A percentile compares a stretch with the other conserved stretches of the same genome.
These are phyloP conservation scores for Ylistrum balloti DNA, from an alignment of 1,140 invertebrate genomes.

Conservation along the genomic window DNA sequence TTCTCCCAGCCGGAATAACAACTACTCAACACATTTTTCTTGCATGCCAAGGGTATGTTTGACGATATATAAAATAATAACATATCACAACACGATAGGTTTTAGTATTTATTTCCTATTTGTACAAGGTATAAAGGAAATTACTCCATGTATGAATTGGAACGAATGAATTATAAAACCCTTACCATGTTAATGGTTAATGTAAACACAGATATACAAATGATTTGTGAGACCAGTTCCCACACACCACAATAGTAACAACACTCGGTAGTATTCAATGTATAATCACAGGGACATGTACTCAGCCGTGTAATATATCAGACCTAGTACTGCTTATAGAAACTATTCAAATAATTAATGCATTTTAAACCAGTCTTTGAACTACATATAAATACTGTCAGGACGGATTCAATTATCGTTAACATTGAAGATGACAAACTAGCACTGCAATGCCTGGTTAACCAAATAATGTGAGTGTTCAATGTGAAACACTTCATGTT, in stretches of 20 bases:
- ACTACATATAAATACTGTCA: background rate
- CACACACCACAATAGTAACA: background rate
- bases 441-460: background rate
- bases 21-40: too few relatives aligned
- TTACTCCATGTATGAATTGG: background rate
- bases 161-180: background rate
- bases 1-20: too few relatives aligned
- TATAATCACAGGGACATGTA: background rate
- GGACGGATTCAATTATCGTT: background rate
- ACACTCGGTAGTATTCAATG: background rate
- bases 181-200: background rate
- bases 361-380: background rate
- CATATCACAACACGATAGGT: background rate
- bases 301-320: background rate
- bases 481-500: too few relatives aligned
- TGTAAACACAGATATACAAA: background rate
- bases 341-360: background rate
- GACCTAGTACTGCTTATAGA: background rate
- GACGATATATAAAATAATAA: background rate
- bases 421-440: background rate
- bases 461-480: background rate
- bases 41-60: too few relatives aligned
- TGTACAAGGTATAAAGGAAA: background rate
- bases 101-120: conserved; percentile 1
- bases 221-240: background rate